Base-by-base conservation (phyloP, 2,797 vertebrate genomes). In the Decapterus maruadsi region DNA sequence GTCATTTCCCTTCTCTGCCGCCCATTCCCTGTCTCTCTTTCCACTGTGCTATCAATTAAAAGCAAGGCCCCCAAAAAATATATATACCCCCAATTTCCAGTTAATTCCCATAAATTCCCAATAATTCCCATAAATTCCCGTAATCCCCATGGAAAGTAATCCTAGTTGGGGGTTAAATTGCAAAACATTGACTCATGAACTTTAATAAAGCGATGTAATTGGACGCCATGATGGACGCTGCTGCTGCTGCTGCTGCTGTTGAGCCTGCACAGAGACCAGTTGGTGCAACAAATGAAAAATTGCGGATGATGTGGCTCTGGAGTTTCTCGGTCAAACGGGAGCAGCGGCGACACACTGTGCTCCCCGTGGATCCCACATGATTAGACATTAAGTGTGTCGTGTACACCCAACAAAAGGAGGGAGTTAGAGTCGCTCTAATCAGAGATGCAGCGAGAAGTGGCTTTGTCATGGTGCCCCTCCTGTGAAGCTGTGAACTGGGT, bases 401-500 rank as follows among this genome's bases (percentile, higher is more conserved):
- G n/a, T 4, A 22, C 29, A 9, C 38, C 12, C 58, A 26, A 38
- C 10, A 54, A 46, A 6, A 22, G 22, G 46, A 51, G 34, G 54
- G 50, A 55, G 45, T 19, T 26, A 58, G 50, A 58, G 45, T 20
- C 4, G 54, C 45, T 16, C 40, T 65, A 19, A 84, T 77, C 67
- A 71, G 48, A 64, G 69, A 36, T 13, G 68, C 72, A 72, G 45
- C n/a, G 75, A 68, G 69, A 59, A 55, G 75, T 11, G 29, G 51
- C 46, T 59, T 3, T 31, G 68, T 78, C 75, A 67, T 19, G 0
- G 46, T 7, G 53, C 9, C 31, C 43, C 68, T 77, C 26, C 16
- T 53, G 64, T 8, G 10, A 36, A 53, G 50, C 13, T 8, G 2
- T 31, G 26, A 55, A 14, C 51, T 51, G n/a, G 46, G 19, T n/a